Conservation (phyloP, 2,797 vertebrate genomes). For the Picus viridis region DNA sequence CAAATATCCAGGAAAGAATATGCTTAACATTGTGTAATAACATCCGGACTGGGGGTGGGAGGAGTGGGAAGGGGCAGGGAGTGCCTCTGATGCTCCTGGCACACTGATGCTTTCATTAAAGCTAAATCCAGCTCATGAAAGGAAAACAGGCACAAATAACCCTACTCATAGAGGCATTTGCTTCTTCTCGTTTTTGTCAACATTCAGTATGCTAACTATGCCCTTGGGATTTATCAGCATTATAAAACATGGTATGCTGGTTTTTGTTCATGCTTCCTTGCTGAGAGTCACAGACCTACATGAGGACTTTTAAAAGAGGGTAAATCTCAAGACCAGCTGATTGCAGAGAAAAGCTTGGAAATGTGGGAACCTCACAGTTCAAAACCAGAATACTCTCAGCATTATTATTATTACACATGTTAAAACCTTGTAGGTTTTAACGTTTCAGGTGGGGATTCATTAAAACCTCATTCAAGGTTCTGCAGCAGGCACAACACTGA, state of each 20-base stretch:
- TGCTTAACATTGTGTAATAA: slow-evolving; percentile 29
- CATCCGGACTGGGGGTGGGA: background rate
- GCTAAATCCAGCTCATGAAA: slow-evolving; percentile 12
- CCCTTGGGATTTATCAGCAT: slow-evolving; percentile 1
- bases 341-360: background rate
- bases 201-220: background rate
- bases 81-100: background rate
- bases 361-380: background rate
- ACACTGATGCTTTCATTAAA: background rate
- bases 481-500: background rate
- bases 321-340: background rate
- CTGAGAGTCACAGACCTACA: background rate
- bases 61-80: background rate
- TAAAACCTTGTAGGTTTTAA: background rate
- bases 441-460: background rate
- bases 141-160: background rate
- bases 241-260: background rate
- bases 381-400: background rate
- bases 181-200: background rate
- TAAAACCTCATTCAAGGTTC: background rate
- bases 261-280: background rate
- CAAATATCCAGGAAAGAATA: slow-evolving; percentile 46
- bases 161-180: background rate
- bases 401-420: background rate
- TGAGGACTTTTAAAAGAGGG: background rate